These are phyloP conservation scores for Polyommatus iphigenia DNA, from an alignment of 2,888 invertebrate species.

Conservation along the genomic window DNA sequence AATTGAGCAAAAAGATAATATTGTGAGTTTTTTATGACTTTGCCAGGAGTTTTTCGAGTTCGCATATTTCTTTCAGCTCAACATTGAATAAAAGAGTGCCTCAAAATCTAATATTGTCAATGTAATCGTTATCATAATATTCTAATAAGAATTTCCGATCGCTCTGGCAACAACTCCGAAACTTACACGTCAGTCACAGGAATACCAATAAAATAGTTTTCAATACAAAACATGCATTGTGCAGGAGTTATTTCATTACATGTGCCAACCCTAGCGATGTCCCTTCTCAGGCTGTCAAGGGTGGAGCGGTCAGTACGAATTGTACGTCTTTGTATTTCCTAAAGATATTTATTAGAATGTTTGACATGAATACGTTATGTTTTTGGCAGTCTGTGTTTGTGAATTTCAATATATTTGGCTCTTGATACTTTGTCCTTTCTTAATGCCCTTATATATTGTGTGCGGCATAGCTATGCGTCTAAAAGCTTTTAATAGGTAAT, in stretches of 20 bases:
- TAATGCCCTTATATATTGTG: neutral
- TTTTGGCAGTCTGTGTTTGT: conserved; percentile 37
- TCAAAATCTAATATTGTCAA: too few species aligned
- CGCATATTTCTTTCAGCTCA: too few species aligned
- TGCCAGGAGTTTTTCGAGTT: too few species aligned
- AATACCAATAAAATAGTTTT: conserved; percentile 25
- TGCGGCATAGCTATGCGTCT: neutral
- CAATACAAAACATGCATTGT: conserved; percentile 4
- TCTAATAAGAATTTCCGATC: neutral
- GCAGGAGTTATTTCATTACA: conserved; percentile 48
- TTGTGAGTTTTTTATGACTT: too few species aligned
- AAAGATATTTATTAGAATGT: conserved; percentile 67
- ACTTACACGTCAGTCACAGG: neutral
- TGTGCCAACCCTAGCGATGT: conserved; percentile 65
- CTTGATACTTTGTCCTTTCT: neutral
- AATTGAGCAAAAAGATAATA: too few species aligned
- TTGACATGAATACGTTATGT: conserved; percentile 48
- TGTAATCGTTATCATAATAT: too few species aligned
- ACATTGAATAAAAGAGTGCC: too few species aligned
- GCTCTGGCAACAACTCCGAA: neutral
- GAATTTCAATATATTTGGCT: conserved; percentile 1
- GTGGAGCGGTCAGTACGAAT: conserved; percentile 62
- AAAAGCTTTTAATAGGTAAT: too few species aligned
- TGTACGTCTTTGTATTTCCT: conserved; percentile 55
- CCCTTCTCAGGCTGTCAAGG: conserved; percentile 70